Evolutionary conservation across 2,888 invertebrate species (phyloP).

Genomic region (Stenodera caucasica): DNA sequence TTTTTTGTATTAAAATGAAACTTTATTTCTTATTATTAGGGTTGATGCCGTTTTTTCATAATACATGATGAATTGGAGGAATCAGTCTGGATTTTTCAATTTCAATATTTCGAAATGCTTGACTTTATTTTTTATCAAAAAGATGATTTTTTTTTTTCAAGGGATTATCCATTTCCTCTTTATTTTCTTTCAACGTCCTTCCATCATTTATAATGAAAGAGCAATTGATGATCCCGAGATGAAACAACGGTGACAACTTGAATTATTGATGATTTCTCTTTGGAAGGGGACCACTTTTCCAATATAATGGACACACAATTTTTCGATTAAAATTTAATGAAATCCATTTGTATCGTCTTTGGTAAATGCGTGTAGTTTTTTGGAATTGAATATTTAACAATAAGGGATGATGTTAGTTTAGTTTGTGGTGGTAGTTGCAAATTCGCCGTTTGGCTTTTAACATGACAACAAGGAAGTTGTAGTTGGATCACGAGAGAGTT

Average conservation of each 20-base stretch:
- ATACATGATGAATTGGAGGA: conserved; percentile 7
- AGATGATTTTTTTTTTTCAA: conserved; percentile 3
- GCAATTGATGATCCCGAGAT: conserved; percentile 26
- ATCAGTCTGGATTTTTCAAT: too few species aligned
- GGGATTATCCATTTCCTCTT: conserved; percentile 14
- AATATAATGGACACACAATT: conserved; percentile 23
- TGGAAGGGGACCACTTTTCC: conserved; percentile 15
- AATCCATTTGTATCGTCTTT: conserved; percentile 10
- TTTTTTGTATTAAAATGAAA: conserved; percentile 30
- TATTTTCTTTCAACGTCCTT: conserved; percentile 1
- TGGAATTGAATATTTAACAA: neutral
- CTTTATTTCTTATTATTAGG: conserved; percentile 28
- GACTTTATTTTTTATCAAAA: too few species aligned
- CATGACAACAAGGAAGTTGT: conserved; percentile 28
- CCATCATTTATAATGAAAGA: conserved; percentile 26
- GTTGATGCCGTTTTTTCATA: neutral
- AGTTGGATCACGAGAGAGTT: conserved; percentile 20
- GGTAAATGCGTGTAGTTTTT: neutral
- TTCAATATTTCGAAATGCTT: too few species aligned
- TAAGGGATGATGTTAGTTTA: neutral
- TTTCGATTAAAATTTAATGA: conserved; percentile 26
- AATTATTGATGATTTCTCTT: conserved; percentile 26
- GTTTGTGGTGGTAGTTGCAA: too few species aligned
- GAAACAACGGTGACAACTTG: conserved; percentile 29
- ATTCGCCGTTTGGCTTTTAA: conserved; percentile 32